Percentiles rank a stretch among this genome's conserved stretches.
phyloP scores from a whole-genome alignment of 2,797 vertebrate species.

The Chelon auratus region DNA sequence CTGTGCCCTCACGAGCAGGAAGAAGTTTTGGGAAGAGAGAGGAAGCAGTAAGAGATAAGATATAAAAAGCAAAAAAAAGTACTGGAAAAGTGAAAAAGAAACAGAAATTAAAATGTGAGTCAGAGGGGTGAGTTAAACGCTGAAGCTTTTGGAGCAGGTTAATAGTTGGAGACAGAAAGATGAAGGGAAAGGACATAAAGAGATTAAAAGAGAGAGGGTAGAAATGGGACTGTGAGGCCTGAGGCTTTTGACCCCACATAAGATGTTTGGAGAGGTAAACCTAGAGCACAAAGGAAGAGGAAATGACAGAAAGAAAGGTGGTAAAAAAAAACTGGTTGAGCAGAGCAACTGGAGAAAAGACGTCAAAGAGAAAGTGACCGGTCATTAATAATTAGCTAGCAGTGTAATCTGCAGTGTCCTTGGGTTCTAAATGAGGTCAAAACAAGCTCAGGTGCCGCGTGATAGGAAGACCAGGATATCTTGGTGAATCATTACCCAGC shows the following conservation, averaged over 20 bases:
- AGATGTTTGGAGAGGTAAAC: constrained; percentile 44
- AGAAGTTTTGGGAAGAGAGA: constrained; percentile 10
- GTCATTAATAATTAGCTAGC: constrained; percentile 67
- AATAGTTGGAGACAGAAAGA: constrained; percentile 1
- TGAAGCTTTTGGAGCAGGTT: background rate
- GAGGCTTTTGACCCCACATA: constrained; percentile 28
- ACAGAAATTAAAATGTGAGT: constrained; percentile 22
- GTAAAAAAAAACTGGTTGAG: background rate
- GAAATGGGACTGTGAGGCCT: background rate
- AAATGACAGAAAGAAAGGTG: background rate
- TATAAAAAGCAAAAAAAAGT: constrained; percentile 6
- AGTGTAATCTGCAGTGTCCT: constrained; percentile 42
- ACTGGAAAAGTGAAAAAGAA: background rate
- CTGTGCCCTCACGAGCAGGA: constrained; percentile 31
- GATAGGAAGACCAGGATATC: constrained; percentile 17
- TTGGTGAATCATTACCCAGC: constrained; percentile 52
- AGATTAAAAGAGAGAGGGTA: constrained; percentile 19
- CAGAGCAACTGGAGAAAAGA: constrained; percentile 16
- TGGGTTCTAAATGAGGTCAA: constrained; percentile 48
- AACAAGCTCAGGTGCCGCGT: constrained; percentile 28
- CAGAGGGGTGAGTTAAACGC: background rate
- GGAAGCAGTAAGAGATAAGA: constrained; percentile 49
- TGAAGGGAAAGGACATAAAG: constrained; percentile 12
- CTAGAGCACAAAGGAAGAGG: constrained; percentile 2
- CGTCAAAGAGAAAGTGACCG: constrained; percentile 56